These are phyloP conservation scores for Andrena marginata DNA, from an alignment of 2,888 invertebrate genomes.

Conservation along the genomic window DNA sequence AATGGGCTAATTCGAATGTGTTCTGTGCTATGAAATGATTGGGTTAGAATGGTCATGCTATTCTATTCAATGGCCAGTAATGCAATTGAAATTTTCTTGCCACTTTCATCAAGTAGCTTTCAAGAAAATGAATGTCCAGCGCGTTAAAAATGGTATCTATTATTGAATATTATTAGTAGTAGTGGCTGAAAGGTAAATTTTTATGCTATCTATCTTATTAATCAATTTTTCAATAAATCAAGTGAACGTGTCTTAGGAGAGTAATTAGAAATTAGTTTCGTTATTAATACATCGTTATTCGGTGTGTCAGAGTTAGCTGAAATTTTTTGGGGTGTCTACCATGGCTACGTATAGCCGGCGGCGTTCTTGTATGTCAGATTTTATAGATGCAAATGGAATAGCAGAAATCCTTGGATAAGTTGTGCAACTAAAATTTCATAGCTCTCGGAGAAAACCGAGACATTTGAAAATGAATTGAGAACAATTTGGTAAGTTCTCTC, in stretches of 20 bases:
- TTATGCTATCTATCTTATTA: too few species aligned
- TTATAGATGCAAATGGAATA: slow-evolving; percentile 1
- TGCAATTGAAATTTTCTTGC: not conserved
- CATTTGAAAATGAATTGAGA: not conserved
- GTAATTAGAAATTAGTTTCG: not conserved
- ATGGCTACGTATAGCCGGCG: not conserved
- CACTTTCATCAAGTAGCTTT: not conserved
- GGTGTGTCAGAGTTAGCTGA: not conserved
- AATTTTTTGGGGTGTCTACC: not conserved
- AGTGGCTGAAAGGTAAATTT: not conserved
- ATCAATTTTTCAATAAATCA: not conserved
- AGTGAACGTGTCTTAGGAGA: not conserved
- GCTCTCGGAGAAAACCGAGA: not conserved
- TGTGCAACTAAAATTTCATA: not conserved
- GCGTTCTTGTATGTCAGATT: not conserved
- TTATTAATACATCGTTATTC: not conserved
- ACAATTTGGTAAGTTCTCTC: not conserved
- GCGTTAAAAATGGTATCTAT: not conserved
- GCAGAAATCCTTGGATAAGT: not conserved
- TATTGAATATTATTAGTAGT: not conserved
- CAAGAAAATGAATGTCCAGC: not conserved
- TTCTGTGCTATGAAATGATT: not conserved
- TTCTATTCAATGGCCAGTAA: not conserved
- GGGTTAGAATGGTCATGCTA: not conserved
- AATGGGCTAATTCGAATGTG: not conserved